phyloP scores from a whole-genome alignment of 2,113 vertebrate species.

The Xiphorhynchus elegans region DNA sequence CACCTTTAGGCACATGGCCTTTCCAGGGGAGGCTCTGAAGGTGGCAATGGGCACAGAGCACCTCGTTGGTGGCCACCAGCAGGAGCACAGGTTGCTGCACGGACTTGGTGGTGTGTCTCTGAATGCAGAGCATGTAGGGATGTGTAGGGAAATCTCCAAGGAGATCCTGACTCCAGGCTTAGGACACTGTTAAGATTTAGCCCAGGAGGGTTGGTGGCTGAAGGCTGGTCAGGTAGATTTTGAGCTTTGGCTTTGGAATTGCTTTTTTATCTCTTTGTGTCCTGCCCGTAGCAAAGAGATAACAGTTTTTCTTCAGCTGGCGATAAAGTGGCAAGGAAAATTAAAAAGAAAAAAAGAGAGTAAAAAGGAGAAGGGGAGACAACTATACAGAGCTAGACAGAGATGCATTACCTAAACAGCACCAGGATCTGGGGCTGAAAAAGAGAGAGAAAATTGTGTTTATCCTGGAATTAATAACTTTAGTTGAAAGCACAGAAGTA shows the following conservation, averaged over 20 bases:
- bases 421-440: background rate
- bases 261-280: background rate
- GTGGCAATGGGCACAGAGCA: background rate
- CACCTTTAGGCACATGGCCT: fast-evolving
- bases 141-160: background rate
- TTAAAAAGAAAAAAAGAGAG: background rate
- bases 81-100: background rate
- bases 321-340: background rate
- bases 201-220: background rate
- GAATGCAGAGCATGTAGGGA: background rate
- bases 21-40: background rate
- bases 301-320: background rate
- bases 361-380: background rate
- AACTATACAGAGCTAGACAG: background rate
- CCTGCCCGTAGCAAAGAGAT: background rate
- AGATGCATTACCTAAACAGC: background rate
- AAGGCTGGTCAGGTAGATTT: background rate
- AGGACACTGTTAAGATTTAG: background rate
- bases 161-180: background rate
- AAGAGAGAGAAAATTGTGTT: background rate
- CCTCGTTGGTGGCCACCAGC: background rate
- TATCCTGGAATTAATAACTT: slow-evolving; percentile 11
- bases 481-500: background rate
- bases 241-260: slow-evolving; percentile 6
- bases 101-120: background rate